A percentile compares a stretch with the other conserved stretches of the same genome.
Conservation (phyloP, 2,797 vertebrate species). For the Muscicapa striata region DNA sequence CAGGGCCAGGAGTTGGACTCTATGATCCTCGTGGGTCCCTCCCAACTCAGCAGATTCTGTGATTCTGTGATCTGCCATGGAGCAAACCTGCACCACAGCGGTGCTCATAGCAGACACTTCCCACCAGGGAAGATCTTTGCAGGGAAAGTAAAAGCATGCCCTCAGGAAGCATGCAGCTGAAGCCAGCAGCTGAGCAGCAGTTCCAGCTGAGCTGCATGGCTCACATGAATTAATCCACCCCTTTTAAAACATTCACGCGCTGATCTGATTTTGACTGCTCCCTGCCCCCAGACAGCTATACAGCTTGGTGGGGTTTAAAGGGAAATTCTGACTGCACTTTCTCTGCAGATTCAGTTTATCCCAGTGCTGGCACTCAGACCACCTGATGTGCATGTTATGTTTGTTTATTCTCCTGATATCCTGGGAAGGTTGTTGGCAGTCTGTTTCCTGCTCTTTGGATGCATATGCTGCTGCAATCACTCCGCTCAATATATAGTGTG, state of each 20-base stretch:
- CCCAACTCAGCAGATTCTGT: neutral
- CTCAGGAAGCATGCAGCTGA: neutral
- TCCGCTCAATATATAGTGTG: neutral
- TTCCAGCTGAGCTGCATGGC: slow-evolving; percentile 8
- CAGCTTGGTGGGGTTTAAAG: slow-evolving; percentile 10
- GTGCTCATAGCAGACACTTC: neutral
- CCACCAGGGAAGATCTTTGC: neutral
- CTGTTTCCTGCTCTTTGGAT: slow-evolving; percentile 32
- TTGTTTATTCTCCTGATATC: slow-evolving; percentile 45
- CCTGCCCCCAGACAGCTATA: neutral
- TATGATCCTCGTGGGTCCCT: neutral
- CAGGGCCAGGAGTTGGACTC: neutral
- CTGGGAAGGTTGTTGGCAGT: slow-evolving; percentile 28
- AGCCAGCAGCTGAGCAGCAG: neutral
- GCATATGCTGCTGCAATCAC: neutral
- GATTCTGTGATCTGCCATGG: neutral
- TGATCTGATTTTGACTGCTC: slow-evolving; percentile 31
- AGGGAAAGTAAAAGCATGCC: neutral
- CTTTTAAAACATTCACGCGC: neutral
- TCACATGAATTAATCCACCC: neutral
- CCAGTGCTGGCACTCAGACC: neutral
- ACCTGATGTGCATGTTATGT: slow-evolving; percentile 25
- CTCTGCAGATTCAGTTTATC: neutral
- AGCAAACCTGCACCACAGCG: fast-evolving
- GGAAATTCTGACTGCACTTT: neutral